Percentiles rank a stretch among this genome's conserved stretches.
Conservation (phyloP, 2,888 invertebrate genomes). For the Diarsia mendica region DNA sequence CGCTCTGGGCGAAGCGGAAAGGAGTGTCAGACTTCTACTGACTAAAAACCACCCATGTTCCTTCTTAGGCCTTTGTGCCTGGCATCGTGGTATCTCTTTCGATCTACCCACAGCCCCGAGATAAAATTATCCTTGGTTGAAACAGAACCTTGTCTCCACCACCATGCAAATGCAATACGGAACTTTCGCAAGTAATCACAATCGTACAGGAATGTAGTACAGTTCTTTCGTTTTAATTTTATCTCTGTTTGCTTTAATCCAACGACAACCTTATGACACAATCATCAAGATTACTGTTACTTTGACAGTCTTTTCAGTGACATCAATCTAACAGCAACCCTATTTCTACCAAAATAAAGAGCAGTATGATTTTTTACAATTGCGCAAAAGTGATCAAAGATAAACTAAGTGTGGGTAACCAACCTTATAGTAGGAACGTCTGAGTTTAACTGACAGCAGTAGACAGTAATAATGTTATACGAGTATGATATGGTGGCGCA, state of each 20-base stretch:
- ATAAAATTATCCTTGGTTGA: too few species aligned
- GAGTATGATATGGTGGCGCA: slow-evolving; percentile 4
- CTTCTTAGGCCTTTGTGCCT: too few species aligned
- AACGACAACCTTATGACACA: background rate
- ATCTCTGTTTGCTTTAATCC: background rate
- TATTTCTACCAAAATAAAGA: background rate
- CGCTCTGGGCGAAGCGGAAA: too few species aligned
- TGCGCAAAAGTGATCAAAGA: background rate
- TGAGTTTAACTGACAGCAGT: slow-evolving; percentile 17
- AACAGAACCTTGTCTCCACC: too few species aligned
- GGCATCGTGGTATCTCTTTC: too few species aligned
- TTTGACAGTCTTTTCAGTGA: background rate
- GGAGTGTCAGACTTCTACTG: too few species aligned
- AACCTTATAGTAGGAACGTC: background rate
- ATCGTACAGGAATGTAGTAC: too few species aligned
- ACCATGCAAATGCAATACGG: too few species aligned
- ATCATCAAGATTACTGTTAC: background rate
- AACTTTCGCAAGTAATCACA: too few species aligned
- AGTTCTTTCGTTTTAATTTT: background rate
- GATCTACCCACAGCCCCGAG: too few species aligned
- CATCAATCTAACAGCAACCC: background rate
- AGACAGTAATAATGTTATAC: slow-evolving; percentile 44
- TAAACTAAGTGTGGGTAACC: background rate
- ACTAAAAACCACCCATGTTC: too few species aligned
- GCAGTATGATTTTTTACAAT: background rate